These are phyloP conservation scores for Vireo griseus DNA, from an alignment of 2,797 vertebrate genomes.

Conservation along the genomic window DNA sequence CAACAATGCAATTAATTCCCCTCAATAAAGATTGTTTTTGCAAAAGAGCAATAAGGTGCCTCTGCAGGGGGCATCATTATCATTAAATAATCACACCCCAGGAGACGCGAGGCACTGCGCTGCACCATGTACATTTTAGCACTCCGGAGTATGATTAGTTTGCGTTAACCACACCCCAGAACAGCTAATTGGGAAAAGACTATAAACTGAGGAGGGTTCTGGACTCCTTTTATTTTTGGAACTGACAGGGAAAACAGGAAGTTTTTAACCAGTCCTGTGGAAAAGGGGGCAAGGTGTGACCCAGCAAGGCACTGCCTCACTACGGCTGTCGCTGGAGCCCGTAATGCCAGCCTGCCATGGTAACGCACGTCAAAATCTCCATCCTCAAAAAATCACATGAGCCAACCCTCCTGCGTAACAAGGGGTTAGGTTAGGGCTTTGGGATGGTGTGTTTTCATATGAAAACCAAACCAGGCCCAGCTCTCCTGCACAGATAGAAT, in stretches of 20 bases:
- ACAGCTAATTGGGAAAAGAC: conserved; percentile 47
- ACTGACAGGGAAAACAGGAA: not conserved
- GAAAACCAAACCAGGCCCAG: conserved; percentile 46
- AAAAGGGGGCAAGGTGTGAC: not conserved
- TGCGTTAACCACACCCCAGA: conserved; percentile 63
- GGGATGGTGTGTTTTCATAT: not conserved
- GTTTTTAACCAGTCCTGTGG: not conserved
- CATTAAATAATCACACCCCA: conserved; percentile 74
- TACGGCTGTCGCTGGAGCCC: not conserved
- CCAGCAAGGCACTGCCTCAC: fast-evolving
- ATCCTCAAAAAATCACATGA: not conserved
- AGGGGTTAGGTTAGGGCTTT: conserved; percentile 7
- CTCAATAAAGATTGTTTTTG: conserved; percentile 70
- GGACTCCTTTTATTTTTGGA: not conserved
- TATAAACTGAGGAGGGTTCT: not conserved
- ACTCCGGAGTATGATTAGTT: conserved; percentile 67
- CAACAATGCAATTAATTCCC: conserved; percentile 77
- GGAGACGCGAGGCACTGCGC: conserved; percentile 51
- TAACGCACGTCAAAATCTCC: not conserved
- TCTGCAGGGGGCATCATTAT: conserved; percentile 71
- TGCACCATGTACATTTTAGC: conserved; percentile 64
- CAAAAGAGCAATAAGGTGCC: conserved; percentile 73
- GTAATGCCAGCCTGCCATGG: fast-evolving
- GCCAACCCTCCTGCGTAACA: not conserved
- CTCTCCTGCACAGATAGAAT: not conserved